These are phyloP conservation scores for Erithacus rubecula DNA, from an alignment of 2,797 vertebrate species.

Conservation along the genomic window DNA sequence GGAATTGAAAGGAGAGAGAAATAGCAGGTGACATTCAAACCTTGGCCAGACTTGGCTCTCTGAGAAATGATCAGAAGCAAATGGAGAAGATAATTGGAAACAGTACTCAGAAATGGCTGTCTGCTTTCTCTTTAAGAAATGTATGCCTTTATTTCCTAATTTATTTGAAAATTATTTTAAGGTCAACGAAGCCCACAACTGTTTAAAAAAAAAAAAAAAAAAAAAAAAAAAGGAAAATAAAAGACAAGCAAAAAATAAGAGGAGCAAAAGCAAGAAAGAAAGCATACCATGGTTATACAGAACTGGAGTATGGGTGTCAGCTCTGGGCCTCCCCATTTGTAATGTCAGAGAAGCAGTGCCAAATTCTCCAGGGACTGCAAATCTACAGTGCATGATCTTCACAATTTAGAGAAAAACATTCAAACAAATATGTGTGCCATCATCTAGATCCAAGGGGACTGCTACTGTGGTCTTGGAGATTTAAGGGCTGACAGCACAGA, in stretches of 20 bases:
- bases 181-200: background rate
- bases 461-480: background rate
- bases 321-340: background rate
- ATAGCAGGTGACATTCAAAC: background rate
- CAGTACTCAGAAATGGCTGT: background rate
- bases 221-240: background rate
- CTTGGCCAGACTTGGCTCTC: background rate
- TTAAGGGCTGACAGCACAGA: slow-evolving; percentile 16
- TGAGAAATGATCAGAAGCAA: background rate
- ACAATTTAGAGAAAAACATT: background rate
- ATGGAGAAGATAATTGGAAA: background rate
- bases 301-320: background rate
- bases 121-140: background rate
- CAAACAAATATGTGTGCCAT: background rate
- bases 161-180: background rate
- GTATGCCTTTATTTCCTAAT: background rate
- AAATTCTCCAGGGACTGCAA: background rate
- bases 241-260: background rate
- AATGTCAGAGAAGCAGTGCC: background rate
- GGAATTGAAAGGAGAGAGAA: background rate
- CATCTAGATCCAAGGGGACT: background rate
- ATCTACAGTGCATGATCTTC: background rate
- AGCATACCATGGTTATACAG: accelerated
- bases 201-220: accelerated
- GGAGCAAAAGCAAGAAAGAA: background rate